Percentiles rank a stretch among this genome's conserved stretches.
phyloP scores from a whole-genome alignment of 2,888 invertebrate genomes.

The Hirtodrosophila duncani region DNA sequence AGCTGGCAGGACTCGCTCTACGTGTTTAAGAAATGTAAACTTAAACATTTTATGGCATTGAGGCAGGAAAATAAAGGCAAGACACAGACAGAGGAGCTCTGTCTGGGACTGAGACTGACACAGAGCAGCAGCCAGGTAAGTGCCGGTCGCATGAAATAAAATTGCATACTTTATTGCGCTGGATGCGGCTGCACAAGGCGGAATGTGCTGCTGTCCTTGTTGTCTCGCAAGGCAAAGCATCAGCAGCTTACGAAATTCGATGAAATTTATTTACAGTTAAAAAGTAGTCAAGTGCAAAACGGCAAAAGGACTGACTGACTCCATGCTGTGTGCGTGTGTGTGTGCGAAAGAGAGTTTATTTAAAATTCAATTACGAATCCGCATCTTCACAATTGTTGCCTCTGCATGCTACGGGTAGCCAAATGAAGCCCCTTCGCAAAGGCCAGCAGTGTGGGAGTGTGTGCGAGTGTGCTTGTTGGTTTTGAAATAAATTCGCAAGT shows the following conservation, averaged over 20 bases:
- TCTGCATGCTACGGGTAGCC: constrained; percentile 1
- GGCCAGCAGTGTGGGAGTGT: constrained; percentile 1
- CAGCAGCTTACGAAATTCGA: constrained; percentile 45
- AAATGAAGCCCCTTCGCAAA: constrained; percentile 18
- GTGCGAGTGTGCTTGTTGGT: constrained; percentile 6
- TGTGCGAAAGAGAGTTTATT: constrained; percentile 67
- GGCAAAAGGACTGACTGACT: constrained; percentile 29
- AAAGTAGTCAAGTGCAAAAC: constrained; percentile 52
- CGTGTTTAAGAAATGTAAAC: constrained; percentile 60
- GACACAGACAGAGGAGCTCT: not conserved
- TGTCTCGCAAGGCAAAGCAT: constrained; percentile 26
- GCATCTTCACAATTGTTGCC: constrained; percentile 35
- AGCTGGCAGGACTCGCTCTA: constrained; percentile 11
- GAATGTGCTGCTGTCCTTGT: no score
- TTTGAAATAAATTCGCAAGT: no score
- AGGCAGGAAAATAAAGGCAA: constrained; percentile 49
- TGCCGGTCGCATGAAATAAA: constrained; percentile 61
- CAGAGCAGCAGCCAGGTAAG: constrained; percentile 48
- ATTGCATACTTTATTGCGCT: constrained; percentile 68
- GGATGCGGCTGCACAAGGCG: constrained; percentile 43
- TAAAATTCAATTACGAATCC: constrained; percentile 78
- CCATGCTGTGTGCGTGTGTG: constrained; percentile 18
- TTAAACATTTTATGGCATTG: constrained; percentile 73
- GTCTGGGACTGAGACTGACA: constrained; percentile 1
- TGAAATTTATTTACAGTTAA: constrained; percentile 74